Conservation (phyloP, 1,140 invertebrate genomes). For the Meteorus sp. region DNA sequence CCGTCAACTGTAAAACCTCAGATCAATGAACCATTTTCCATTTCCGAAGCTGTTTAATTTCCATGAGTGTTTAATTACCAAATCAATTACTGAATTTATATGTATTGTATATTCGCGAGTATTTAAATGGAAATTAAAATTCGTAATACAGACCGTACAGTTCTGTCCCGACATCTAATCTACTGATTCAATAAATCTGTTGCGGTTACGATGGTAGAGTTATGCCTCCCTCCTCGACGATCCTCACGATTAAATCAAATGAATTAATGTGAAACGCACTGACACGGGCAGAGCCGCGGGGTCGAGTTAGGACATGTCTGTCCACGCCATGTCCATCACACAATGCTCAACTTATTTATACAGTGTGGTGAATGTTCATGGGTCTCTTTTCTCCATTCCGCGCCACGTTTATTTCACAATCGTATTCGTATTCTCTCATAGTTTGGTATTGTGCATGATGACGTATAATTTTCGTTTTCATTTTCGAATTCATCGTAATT, state of each 20-base stretch:
- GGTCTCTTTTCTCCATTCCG: neutral
- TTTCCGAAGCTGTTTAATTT: too few species aligned
- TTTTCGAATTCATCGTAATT: too few species aligned
- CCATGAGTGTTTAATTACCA: too few species aligned
- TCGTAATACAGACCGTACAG: too few species aligned
- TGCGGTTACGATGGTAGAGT: conserved; percentile 40
- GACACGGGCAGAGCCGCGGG: conserved; percentile 47
- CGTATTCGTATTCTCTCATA: too few species aligned
- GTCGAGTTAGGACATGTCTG: conserved; percentile 36
- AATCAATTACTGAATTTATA: too few species aligned
- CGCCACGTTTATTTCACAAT: neutral
- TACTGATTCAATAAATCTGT: conserved; percentile 60
- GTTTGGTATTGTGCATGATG: too few species aligned
- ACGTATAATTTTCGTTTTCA: too few species aligned
- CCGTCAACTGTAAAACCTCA: too few species aligned
- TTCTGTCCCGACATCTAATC: conserved; percentile 45
- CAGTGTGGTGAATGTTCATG: neutral
- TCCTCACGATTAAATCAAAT: conserved; percentile 56
- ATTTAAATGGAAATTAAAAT: too few species aligned
- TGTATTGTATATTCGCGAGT: too few species aligned
- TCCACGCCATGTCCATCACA: neutral
- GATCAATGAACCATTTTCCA: too few species aligned
- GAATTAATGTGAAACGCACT: conserved; percentile 56
- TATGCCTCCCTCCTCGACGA: conserved; percentile 41
- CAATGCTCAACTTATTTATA: neutral